Percentiles rank a stretch among this genome's conserved stretches.
These are phyloP conservation scores for Geopemphigus sp. DNA, from an alignment of 1,140 invertebrate species.

Conservation along the genomic window DNA sequence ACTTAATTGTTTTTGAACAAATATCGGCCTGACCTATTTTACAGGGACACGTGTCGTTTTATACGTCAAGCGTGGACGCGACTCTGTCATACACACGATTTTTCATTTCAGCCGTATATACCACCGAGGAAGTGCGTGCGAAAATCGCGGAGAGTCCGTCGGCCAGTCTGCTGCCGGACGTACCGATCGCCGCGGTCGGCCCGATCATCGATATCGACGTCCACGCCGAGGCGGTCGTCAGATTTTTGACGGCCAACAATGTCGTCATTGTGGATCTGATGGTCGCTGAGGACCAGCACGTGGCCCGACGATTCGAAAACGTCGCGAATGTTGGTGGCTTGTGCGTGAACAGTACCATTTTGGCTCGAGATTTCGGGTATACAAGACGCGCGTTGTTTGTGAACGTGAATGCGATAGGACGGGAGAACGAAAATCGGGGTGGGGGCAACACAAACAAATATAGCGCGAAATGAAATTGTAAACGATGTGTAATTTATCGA, in stretches of 20 bases:
- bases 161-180: not conserved
- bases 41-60: too few species aligned
- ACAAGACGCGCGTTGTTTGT: not conserved
- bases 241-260: conserved; percentile 3
- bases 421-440: too few species aligned
- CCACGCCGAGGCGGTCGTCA: not conserved
- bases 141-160: not conserved
- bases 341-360: conserved; percentile 23
- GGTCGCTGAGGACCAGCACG: not conserved
- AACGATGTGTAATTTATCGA: too few species aligned
- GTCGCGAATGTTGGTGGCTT: not conserved
- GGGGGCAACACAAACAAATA: too few species aligned
- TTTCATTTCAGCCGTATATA: conserved; percentile 15
- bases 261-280: not conserved
- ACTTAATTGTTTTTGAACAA: too few species aligned
- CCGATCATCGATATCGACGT: not conserved
- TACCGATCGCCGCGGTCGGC: not conserved
- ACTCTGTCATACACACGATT: too few species aligned
- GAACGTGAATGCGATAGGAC: too few species aligned
- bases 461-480: too few species aligned
- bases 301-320: not conserved
- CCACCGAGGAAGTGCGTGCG: not conserved
- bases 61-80: too few species aligned
- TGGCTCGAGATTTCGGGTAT: not conserved
- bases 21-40: too few species aligned